A percentile compares a stretch with the other conserved stretches of the same genome.
Conservation (phyloP, 2,797 vertebrate species). For the Phoeniculus purpureus region DNA sequence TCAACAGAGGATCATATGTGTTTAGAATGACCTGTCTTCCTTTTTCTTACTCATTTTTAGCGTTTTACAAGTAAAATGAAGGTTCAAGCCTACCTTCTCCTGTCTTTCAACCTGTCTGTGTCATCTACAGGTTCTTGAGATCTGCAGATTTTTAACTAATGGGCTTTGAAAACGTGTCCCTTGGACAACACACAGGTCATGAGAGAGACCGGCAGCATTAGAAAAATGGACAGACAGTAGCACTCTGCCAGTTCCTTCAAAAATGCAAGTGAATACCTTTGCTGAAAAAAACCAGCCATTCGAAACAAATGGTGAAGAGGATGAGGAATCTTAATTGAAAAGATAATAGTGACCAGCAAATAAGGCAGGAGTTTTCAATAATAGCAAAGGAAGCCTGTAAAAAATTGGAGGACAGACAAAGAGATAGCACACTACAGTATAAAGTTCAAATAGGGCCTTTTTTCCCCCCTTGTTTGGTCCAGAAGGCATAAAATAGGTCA, state of each 20-base stretch:
- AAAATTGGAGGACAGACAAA: conserved; percentile 59
- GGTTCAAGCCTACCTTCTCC: neutral
- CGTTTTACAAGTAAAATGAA: neutral
- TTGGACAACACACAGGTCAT: neutral
- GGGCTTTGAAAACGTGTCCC: neutral
- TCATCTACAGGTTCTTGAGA: neutral
- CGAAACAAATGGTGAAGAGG: conserved; percentile 40
- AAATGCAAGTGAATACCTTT: conserved; percentile 5
- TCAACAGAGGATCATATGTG: neutral
- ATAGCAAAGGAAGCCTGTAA: conserved; percentile 26
- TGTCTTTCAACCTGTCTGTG: neutral
- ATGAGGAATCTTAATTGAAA: conserved; percentile 34
- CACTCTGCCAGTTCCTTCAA: neutral
- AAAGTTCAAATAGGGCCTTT: neutral
- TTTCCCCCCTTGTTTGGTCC: neutral
- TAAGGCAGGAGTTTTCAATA: conserved; percentile 61
- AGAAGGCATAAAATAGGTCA: neutral
- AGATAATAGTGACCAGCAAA: conserved; percentile 43
- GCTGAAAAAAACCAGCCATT: neutral
- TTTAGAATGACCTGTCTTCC: neutral
- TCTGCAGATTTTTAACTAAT: neutral
- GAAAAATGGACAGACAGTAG: neutral
- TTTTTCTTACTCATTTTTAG: neutral
- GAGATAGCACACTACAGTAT: conserved; percentile 6
- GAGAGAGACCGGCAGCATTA: neutral